A percentile compares a stretch with the other conserved stretches of the same genome.
These are phyloP conservation scores for Rhogogaster chlorosoma DNA, from an alignment of 2,888 invertebrate species.

Conservation along the genomic window DNA sequence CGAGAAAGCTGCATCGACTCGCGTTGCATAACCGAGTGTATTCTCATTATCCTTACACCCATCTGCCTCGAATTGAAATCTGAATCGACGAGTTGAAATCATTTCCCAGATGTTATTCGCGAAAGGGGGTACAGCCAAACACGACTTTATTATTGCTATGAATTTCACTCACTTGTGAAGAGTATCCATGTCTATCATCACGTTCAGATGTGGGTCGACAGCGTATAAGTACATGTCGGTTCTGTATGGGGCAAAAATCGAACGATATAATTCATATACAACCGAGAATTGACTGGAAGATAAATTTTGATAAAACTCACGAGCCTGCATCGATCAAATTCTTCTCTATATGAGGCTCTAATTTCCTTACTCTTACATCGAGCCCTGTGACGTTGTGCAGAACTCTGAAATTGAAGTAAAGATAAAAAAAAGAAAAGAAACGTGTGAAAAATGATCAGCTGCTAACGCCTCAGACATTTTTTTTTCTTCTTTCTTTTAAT, in stretches of 20 bases:
- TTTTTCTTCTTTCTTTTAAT: background rate
- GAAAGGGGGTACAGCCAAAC: background rate
- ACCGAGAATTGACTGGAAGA: constrained; percentile 8
- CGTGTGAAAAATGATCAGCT: background rate
- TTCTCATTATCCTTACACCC: background rate
- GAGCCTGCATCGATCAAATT: constrained; percentile 84
- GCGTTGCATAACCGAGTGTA: background rate
- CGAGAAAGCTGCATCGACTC: background rate
- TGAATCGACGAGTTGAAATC: background rate
- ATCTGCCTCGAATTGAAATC: background rate
- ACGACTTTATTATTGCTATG: background rate
- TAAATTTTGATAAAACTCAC: constrained; percentile 79
- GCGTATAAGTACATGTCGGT: constrained; percentile 93
- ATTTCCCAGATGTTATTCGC: background rate
- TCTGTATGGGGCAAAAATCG: constrained; percentile 79
- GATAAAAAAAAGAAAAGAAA: background rate
- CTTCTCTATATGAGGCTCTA: constrained; percentile 87
- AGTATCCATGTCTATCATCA: constrained; percentile 89
- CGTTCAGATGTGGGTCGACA: constrained; percentile 89
- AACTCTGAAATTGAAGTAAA: constrained; percentile 75
- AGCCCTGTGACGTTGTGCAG: constrained; percentile 88
- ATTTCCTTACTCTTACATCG: constrained; percentile 88
- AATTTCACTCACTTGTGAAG: constrained; percentile 84
- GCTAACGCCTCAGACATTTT: background rate
- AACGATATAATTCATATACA: background rate